These are phyloP conservation scores for Rhyacichthys aspro DNA, from an alignment of 2,797 vertebrate species.

Conservation along the genomic window DNA sequence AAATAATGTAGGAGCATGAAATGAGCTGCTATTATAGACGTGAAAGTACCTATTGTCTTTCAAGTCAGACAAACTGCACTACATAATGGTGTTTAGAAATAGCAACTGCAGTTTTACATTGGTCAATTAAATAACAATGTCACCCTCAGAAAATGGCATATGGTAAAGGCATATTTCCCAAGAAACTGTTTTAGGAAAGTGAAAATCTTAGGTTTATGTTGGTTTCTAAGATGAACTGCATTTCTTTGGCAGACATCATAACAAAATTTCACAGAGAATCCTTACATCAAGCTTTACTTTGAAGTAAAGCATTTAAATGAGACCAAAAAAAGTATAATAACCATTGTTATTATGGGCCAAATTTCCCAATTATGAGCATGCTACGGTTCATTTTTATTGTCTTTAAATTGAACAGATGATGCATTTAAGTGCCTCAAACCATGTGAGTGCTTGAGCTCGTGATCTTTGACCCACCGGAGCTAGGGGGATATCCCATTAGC, in stretches of 20 bases:
- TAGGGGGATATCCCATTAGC: constrained; percentile 77
- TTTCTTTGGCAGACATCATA: too few relatives aligned
- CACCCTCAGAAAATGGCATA: constrained; percentile 1
- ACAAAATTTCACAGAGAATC: not conserved
- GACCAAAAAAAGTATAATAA: constrained; percentile 14
- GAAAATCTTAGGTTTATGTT: constrained; percentile 1
- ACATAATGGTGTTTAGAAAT: constrained; percentile 21
- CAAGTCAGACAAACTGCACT: constrained; percentile 29
- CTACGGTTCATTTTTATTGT: constrained; percentile 50
- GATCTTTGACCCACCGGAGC: constrained; percentile 73
- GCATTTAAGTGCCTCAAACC: constrained; percentile 61
- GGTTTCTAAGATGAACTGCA: too few relatives aligned
- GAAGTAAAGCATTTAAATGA: constrained; percentile 1
- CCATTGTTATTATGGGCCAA: constrained; percentile 22
- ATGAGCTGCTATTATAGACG: constrained; percentile 31
- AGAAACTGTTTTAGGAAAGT: not conserved
- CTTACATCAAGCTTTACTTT: constrained; percentile 2
- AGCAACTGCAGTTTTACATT: constrained; percentile 8
- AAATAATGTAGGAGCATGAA: constrained; percentile 37
- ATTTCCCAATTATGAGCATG: constrained; percentile 34
- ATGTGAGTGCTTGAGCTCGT: constrained; percentile 70
- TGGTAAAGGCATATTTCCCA: not conserved
- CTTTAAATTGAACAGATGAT: constrained; percentile 72
- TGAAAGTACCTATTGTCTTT: constrained; percentile 40
- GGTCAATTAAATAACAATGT: constrained; percentile 25